phyloP scores from a whole-genome alignment of 2,888 invertebrate species.

The Abrostola triplasia region DNA sequence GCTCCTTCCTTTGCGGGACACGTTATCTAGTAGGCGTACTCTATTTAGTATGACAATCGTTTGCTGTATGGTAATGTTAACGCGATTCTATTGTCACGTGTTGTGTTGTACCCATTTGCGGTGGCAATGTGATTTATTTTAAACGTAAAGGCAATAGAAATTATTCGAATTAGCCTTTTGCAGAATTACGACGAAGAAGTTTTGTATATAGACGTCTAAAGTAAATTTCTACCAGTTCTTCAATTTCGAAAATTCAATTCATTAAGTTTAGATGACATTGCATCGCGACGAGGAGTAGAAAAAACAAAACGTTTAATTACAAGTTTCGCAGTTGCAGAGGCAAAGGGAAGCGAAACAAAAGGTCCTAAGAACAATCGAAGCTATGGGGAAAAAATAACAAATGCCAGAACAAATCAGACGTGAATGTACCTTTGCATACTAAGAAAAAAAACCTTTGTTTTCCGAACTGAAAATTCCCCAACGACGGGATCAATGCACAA shows the following conservation, averaged over 20 bases:
- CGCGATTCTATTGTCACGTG: conserved; percentile 12
- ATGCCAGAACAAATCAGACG: conserved; percentile 75
- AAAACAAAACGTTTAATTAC: conserved; percentile 53
- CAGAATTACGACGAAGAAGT: no score
- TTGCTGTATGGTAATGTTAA: conserved; percentile 27
- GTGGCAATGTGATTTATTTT: background rate
- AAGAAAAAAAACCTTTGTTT: conserved; percentile 62
- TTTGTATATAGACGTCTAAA: no score
- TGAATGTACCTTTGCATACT: conserved; percentile 64
- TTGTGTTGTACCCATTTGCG: background rate
- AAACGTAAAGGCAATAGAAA: background rate
- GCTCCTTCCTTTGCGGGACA: conserved; percentile 52
- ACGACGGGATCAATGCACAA: conserved; percentile 62
- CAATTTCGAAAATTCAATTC: background rate
- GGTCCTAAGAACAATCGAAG: conserved; percentile 64
- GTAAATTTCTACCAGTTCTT: no score
- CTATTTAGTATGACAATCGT: conserved; percentile 22
- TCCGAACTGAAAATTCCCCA: conserved; percentile 63
- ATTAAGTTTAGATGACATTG: background rate
- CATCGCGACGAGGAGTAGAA: conserved; percentile 1
- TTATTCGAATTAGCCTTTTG: background rate
- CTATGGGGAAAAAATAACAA: conserved; percentile 69
- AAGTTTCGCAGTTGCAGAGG: conserved; percentile 46
- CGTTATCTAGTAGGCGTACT: conserved; percentile 47
- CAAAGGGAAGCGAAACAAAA: conserved; percentile 57